Conservation (phyloP, 2,113 vertebrate genomes). For the Glaucomys volans region DNA sequence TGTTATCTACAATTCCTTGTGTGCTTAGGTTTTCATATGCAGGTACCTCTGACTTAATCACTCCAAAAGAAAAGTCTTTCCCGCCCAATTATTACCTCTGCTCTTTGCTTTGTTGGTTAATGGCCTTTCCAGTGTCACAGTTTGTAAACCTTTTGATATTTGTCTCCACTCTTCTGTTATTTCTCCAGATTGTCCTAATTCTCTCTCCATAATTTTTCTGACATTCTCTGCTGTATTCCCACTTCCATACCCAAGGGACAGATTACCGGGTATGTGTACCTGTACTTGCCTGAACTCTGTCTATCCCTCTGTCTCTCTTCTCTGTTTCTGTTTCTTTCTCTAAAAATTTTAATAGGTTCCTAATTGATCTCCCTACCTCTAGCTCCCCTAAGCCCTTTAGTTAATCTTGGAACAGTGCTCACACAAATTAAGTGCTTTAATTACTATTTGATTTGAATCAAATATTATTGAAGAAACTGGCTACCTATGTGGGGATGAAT, state of each 20-base stretch:
- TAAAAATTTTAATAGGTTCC: conserved; percentile 65
- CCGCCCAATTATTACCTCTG: not conserved
- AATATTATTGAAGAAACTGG: conserved; percentile 43
- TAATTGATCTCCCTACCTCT: conserved; percentile 61
- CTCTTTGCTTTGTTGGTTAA: not conserved
- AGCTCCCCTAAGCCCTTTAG: conserved; percentile 58
- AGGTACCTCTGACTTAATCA: not conserved
- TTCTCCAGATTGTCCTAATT: not conserved
- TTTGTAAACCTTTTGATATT: not conserved
- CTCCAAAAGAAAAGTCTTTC: not conserved
- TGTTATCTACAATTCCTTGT: not conserved
- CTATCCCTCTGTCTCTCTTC: too few species aligned
- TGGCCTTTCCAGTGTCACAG: not conserved
- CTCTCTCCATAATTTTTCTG: not conserved
- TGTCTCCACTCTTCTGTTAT: not conserved
- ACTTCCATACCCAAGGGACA: not conserved
- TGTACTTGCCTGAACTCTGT: not conserved
- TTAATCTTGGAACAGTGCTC: conserved; percentile 73
- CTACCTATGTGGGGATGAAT: not conserved
- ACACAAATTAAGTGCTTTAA: conserved; percentile 75
- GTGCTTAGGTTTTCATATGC: not conserved
- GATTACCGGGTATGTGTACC: too few species aligned
- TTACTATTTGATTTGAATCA: conserved; percentile 70
- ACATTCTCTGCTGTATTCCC: not conserved
- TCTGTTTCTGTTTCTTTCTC: not conserved